Conservation (phyloP, 1,140 invertebrate species). For the Lepidurus arcticus region DNA sequence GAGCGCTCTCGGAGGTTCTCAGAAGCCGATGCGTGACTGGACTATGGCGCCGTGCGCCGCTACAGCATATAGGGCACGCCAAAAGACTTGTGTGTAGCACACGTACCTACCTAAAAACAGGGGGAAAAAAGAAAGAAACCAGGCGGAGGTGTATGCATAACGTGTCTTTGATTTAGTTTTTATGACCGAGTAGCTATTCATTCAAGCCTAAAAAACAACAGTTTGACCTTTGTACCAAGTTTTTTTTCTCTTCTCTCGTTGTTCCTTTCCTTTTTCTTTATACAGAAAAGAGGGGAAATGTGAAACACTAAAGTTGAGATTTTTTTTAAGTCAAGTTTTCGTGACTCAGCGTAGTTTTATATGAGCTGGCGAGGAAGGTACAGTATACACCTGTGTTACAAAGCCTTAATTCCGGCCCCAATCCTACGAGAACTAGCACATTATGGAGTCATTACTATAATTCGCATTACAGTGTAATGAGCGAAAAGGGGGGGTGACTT, state of each 20-base stretch:
- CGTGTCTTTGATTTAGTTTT: constrained; percentile 4
- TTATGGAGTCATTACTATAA: constrained; percentile 15
- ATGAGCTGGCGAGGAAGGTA: neutral
- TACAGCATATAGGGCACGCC: neutral
- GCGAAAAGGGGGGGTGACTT: neutral
- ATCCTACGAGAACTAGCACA: neutral
- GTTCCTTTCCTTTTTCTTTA: too few relatives aligned
- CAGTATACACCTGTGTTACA: neutral
- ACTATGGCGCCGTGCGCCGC: constrained; percentile 1
- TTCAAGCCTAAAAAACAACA: constrained; percentile 1
- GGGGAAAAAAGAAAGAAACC: neutral
- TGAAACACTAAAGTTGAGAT: too few relatives aligned
- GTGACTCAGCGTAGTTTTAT: neutral
- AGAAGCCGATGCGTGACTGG: neutral
- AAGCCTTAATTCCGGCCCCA: neutral
- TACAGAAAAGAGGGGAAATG: too few relatives aligned
- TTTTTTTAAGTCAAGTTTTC: neutral
- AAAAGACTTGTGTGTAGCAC: neutral
- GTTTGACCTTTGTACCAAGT: neutral
- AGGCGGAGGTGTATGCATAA: neutral
- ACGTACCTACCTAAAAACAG: neutral
- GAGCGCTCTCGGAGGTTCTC: neutral
- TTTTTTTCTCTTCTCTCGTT: too few relatives aligned
- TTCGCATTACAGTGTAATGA: neutral
- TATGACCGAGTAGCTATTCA: neutral